Percentiles rank a stretch among this genome's conserved stretches.
These are phyloP conservation scores for Amphipyra berbera DNA, from an alignment of 2,888 invertebrate species.

Conservation along the genomic window DNA sequence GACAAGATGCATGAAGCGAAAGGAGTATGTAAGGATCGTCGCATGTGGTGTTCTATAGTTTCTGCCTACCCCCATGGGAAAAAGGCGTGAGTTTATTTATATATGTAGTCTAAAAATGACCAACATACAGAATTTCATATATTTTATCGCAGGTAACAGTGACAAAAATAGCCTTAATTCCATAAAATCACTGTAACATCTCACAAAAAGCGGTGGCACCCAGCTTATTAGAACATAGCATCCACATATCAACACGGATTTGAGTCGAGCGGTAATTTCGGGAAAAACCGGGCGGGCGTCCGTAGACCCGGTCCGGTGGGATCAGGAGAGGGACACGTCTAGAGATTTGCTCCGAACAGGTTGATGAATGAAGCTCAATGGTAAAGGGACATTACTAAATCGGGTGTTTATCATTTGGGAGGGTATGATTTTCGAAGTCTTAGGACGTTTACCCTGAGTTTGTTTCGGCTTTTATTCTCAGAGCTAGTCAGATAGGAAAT, in stretches of 20 bases:
- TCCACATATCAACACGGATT: constrained; percentile 62
- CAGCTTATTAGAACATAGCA: constrained; percentile 46
- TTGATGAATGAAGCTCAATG: constrained; percentile 69
- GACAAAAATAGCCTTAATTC: constrained; percentile 27
- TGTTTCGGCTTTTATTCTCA: no score
- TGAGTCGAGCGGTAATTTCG: constrained; percentile 56
- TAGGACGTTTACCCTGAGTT: not conserved
- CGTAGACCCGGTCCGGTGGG: constrained; percentile 49
- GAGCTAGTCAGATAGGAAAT: no score
- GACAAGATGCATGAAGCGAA: no score
- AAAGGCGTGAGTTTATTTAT: no score
- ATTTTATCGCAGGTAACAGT: no score
- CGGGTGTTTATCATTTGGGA: constrained; percentile 20
- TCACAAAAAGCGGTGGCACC: constrained; percentile 39
- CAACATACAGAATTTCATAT: no score
- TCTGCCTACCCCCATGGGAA: no score
- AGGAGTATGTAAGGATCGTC: no score
- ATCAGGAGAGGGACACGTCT: constrained; percentile 58
- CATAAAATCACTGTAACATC: constrained; percentile 28
- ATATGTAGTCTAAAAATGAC: no score
- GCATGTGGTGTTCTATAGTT: no score
- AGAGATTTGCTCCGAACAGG: constrained; percentile 66
- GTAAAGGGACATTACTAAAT: constrained; percentile 21
- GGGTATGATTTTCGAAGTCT: no score
- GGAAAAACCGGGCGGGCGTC: constrained; percentile 46